Base-by-base conservation (phyloP, 2,113 vertebrate species). In the Archilochus colubris region DNA sequence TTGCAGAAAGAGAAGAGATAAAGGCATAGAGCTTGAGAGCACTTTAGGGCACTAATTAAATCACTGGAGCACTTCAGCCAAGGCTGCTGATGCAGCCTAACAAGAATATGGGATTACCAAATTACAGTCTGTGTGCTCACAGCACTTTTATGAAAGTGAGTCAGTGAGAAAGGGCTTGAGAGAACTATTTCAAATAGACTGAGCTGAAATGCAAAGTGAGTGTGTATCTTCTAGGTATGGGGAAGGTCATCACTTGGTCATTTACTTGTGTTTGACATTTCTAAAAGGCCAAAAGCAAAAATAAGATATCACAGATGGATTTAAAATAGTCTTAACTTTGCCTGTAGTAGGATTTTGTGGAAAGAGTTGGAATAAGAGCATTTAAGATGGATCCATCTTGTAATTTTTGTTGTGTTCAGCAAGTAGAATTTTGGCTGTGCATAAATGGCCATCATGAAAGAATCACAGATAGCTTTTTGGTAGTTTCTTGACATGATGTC, bases 41-140 rank as follows among this genome's bases (percentile, higher is more conserved):
- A 79, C 51, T 96, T 91, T 51, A 73, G 44, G 61, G 24, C 66
- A 66, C 67, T 62, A 48, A 75, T 79, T 86, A 87, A 94, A 69
- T 88, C 70, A 63, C 46, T 72, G 82, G 48, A 76, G 20, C 55
- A 46, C 30, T 91, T 86, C 66, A 82, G 59, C 31, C 51, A 72
- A 79, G 61, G 7, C 15, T 95, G 23, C 28, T 77, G 75, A 31
- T 77, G 50, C 63, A 77, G n/a, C 43, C 81, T 76, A 82, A 61
- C 15, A 85, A 62, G 61, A 84, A 73, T 74, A 90, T 58, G 36
- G 54, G 61, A 70, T 79, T 88, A 85, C 51, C 90, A 78, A 88
- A 85, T 92, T 61, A 57, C 36, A 51, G 9, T 27, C 38, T 59
- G 9, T 59, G 36, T 46, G 22, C 76, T 78, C 70, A 55, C 69